phyloP scores from a whole-genome alignment of 1,140 invertebrate species.

The Hylaeus anthracinus region DNA sequence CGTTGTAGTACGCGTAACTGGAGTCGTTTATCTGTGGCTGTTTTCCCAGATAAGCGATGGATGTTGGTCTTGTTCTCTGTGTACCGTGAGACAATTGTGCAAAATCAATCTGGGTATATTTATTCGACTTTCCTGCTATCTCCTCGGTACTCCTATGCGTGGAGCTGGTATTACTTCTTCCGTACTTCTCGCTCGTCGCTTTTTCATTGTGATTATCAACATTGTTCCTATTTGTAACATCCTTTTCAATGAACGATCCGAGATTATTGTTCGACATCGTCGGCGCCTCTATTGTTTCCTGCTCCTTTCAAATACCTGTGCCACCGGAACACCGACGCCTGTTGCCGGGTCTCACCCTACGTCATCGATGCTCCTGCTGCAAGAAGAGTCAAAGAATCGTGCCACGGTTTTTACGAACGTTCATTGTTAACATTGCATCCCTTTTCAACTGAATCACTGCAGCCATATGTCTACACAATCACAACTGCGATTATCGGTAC shows the following conservation, averaged over 20 bases:
- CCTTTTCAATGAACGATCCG: neutral
- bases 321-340: neutral
- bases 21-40: conserved; percentile 60
- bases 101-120: conserved; percentile 74
- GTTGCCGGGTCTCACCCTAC: neutral
- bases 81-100: conserved; percentile 49
- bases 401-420: conserved; percentile 5
- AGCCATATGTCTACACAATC: conserved; percentile 25
- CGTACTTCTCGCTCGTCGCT: neutral
- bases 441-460: conserved; percentile 12
- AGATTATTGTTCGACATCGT: conserved; percentile 30
- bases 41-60: conserved; percentile 66
- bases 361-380: neutral
- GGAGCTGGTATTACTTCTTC: neutral
- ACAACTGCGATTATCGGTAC: neutral
- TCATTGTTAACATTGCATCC: conserved; percentile 23
- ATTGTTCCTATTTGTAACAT: neutral
- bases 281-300: neutral
- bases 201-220: conserved; percentile 19
- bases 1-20: conserved; percentile 52
- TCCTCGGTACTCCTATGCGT: conserved; percentile 21
- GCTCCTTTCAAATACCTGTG: neutral
- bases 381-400: conserved; percentile 11
- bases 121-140: conserved; percentile 54
- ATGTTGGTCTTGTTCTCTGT: conserved; percentile 67